Base-by-base conservation (phyloP, 2,888 invertebrate species). In the Dryococelus australis region DNA sequence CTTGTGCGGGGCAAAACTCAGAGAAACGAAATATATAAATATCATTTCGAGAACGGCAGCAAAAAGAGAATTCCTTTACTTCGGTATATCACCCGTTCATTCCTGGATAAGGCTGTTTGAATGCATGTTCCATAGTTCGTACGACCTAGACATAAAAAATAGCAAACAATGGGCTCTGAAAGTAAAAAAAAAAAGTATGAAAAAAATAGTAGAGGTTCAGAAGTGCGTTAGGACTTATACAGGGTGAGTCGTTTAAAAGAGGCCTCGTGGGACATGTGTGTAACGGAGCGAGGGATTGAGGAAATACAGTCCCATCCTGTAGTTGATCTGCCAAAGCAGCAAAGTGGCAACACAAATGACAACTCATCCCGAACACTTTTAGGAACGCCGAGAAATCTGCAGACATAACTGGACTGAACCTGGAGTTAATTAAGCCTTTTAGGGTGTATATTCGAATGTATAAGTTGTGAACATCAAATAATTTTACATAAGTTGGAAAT, bases 61-160 rank as follows among this genome's bases (percentile, higher is more conserved):
- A 43, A 35, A 83, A 16, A 83, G 43, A 27, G 35, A 83, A 20
- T 83, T 83, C 16, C 24, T 83, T 83, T 51, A 28, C 16, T 84
- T 90, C 87, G 90, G 90, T 51, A 85, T 90, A 85, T 91, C 91
- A 79, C 88, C 88, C 65, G 88, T 91, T 53, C 91, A 91, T 89
- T 90, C 90, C 6, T 91, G 91, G 91, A 91, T 91, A 24, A 89
- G 90, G 27, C 90, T 90, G 87, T 91, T 90, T 87, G 91, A 92
- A 87, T 91, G 89, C 88, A 88, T 90, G 9, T 86, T 91, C 81
- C 90, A 91, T 87, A 87, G 91, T 35, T 87, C 90, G 16, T 91
- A 91, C 88, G 90, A 27, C 12, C 43, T 86, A 13, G 27, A 86
- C 27, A 26, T 86, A 13, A 84, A 84, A 65, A 26, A 53, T 91